Conservation (phyloP, 2,888 invertebrate genomes). For the Apotomis turbidana region DNA sequence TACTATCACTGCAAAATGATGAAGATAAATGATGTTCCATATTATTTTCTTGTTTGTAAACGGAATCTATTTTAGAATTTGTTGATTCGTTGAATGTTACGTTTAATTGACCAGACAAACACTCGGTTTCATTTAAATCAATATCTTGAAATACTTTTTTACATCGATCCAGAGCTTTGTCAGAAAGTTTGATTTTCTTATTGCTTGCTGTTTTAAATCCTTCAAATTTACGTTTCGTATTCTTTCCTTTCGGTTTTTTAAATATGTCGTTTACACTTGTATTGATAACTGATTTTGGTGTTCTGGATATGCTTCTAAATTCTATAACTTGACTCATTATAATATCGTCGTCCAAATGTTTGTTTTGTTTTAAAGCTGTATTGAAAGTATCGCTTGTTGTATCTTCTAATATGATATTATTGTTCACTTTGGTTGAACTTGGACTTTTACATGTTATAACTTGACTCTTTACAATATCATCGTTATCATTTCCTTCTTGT, state of each 20-base stretch:
- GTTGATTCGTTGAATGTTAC: neutral
- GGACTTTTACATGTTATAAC: slow-evolving; percentile 11
- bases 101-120: neutral
- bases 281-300: neutral
- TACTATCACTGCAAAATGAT: neutral
- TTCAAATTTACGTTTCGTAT: slow-evolving; percentile 25
- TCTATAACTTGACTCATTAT: slow-evolving; percentile 21
- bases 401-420: neutral
- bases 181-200: slow-evolving; percentile 60
- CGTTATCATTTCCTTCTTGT: neutral
- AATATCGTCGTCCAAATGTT: slow-evolving; percentile 6
- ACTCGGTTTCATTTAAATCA: slow-evolving; percentile 43
- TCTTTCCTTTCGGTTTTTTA: slow-evolving; percentile 4
- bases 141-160: slow-evolving; percentile 55
- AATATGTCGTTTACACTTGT: slow-evolving; percentile 45
- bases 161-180: slow-evolving; percentile 50
- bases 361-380: slow-evolving; percentile 52
- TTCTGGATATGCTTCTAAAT: slow-evolving; percentile 17
- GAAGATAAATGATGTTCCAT: neutral
- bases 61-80: slow-evolving; percentile 37
- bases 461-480: slow-evolving; percentile 8
- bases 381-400: slow-evolving; percentile 26
- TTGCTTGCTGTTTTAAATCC: slow-evolving; percentile 69
- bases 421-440: neutral
- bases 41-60: neutral